A percentile compares a stretch with the other conserved stretches of the same genome.
phyloP scores from a whole-genome alignment of 2,888 invertebrate species.

The Aphidius colemani region DNA sequence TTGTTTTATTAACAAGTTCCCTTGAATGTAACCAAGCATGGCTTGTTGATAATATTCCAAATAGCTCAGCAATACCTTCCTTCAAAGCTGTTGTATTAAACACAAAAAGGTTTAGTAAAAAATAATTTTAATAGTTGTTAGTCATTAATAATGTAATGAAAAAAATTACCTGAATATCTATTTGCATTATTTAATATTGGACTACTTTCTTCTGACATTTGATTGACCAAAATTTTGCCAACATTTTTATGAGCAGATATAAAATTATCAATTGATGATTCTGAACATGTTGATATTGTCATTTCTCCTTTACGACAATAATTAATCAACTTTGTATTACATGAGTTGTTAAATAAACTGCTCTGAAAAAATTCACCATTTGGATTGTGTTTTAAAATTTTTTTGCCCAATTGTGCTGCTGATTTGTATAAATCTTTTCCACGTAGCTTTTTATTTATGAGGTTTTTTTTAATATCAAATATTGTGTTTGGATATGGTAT shows the following conservation, averaged over 20 bases:
- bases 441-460: conserved; percentile 49
- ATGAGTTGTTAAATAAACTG: conserved; percentile 46
- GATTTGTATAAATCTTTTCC: conserved; percentile 46
- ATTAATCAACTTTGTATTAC: conserved; percentile 47
- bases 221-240: conserved; percentile 45
- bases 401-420: conserved; percentile 45
- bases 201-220: conserved; percentile 43
- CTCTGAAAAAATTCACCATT: conserved; percentile 47
- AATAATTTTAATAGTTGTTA: too few species aligned
- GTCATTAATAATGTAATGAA: too few species aligned
- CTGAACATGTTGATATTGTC: conserved; percentile 51
- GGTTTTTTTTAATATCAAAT: conserved; percentile 44
- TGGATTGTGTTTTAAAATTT: conserved; percentile 43
- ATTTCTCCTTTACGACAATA: conserved; percentile 45
- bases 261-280: conserved; percentile 49
- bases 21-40: conserved; percentile 46
- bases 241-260: conserved; percentile 50
- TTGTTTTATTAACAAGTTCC: conserved; percentile 37
- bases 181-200: conserved; percentile 49
- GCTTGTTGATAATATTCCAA: conserved; percentile 51
- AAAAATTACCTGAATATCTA: conserved; percentile 50
- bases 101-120: too few species aligned
- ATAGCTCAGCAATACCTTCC: conserved; percentile 48
- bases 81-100: conserved; percentile 42
- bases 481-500: conserved; percentile 42